These are phyloP conservation scores for Balearica regulorum DNA, from an alignment of 2,797 vertebrate genomes.

Conservation along the genomic window DNA sequence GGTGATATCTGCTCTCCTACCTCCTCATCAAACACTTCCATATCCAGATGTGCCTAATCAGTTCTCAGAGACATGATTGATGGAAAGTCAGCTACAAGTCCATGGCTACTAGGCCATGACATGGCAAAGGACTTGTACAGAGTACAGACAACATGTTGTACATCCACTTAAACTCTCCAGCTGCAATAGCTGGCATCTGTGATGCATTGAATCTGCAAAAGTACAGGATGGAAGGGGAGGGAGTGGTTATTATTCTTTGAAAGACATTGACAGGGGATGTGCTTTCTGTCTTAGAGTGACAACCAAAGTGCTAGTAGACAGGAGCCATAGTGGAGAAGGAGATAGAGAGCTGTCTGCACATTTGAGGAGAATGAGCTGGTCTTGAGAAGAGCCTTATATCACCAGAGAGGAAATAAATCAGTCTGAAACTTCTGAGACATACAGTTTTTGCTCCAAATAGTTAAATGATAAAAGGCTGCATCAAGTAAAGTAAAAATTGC, in stretches of 20 bases:
- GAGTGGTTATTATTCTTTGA: neutral
- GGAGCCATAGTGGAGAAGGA: neutral
- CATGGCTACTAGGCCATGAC: neutral
- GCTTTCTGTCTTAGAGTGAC: neutral
- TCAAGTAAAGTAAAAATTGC: neutral
- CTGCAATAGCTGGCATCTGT: neutral
- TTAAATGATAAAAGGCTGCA: neutral
- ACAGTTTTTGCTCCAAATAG: neutral
- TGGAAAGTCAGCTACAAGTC: neutral
- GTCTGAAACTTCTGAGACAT: neutral
- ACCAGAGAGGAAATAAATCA: neutral
- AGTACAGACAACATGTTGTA: neutral
- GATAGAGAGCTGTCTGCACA: neutral
- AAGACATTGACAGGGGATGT: neutral
- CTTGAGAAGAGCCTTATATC: neutral
- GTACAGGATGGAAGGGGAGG: neutral
- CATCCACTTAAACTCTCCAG: neutral
- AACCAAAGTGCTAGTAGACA: neutral
- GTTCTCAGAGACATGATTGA: neutral
- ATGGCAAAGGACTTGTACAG: neutral
- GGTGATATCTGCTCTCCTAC: neutral
- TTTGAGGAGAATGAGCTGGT: neutral
- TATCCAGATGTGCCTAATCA: neutral
- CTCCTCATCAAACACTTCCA: neutral
- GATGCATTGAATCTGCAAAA: neutral